Evolutionary conservation across 2,888 invertebrate species (phyloP), one percentile per base, ranked within the genome.

Genomic region (Mimumesa dahlbomi): DNA sequence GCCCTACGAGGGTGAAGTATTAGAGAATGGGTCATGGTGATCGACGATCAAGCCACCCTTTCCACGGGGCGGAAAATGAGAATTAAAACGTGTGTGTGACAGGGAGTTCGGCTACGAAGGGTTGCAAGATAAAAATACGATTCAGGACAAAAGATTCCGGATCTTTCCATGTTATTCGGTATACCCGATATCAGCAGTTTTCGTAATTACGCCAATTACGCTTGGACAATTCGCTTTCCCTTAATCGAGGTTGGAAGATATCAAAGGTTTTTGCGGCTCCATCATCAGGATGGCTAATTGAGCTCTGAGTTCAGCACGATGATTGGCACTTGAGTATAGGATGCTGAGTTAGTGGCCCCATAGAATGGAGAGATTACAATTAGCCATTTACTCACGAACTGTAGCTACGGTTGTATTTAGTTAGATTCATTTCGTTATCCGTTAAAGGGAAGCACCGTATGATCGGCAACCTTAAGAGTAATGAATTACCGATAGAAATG

Each of bases 91-190:
- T 40, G 53, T 34, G 19, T 14, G 4, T n/a, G 21, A 21, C 14
- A 13, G 58, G 46, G 49, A 64, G 54, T 54, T 48, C 16, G 50
- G 29, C 14, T n/a, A 14, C 48, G 49, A 49, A 70, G 70, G 71
- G 71, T 70, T 70, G 40, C 6, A 16, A 49, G 63, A 50, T 70
- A 72, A 70, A 71, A 72, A 72, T 70, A 72, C 11, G 16, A 25
- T 58, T 72, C 54, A 29, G 34, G 54, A 58, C 29, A 14, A 19
- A 42, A 13, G 13, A 11, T 13, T 34, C 16, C 19, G 31, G 29
- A 9, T 25, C 7, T 25, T 25, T 25, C 4, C 25, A 25, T 25
- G 7, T 25, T 25, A 7, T 25, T 25, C 7, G n/a, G n/a, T n/a
- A n/a, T n/a, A n/a, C n/a, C n/a, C n/a, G n/a, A n/a, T n/a, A 7